phyloP scores from a whole-genome alignment of 2,113 vertebrate species.

The Engystomops pustulosus region DNA sequence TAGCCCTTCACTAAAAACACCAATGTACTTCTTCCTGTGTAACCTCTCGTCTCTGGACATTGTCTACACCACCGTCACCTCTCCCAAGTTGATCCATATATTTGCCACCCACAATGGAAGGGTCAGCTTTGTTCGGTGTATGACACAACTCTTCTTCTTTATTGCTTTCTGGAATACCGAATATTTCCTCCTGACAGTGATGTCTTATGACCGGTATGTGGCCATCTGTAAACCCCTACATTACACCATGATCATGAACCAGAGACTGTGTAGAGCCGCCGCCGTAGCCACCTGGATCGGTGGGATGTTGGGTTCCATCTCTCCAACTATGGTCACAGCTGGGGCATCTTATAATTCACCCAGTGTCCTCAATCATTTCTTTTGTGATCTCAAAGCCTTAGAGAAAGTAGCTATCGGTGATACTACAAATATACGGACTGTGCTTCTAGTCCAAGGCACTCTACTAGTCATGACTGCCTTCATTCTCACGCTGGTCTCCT shows the following conservation, averaged over 20 bases:
- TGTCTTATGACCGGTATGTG: constrained; percentile 63
- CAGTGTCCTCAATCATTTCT: constrained; percentile 61
- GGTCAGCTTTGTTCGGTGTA: constrained; percentile 57
- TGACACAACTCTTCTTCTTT: constrained; percentile 61
- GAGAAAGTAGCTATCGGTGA: constrained; percentile 64
- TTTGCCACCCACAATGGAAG: constrained; percentile 49
- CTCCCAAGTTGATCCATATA: constrained; percentile 45
- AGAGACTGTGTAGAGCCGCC: constrained; percentile 13
- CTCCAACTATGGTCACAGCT: constrained; percentile 57
- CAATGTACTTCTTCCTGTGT: constrained; percentile 49
- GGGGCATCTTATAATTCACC: constrained; percentile 57
- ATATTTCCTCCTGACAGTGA: constrained; percentile 60
- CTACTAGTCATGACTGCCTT: constrained; percentile 60
- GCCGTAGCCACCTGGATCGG: constrained; percentile 57
- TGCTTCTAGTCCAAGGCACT: constrained; percentile 58
- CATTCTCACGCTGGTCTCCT: constrained; percentile 60
- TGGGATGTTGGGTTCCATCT: constrained; percentile 49
- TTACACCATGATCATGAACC: constrained; percentile 46
- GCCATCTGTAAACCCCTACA: constrained; percentile 61
- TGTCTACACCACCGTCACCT: constrained; percentile 17
- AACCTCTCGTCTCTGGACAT: constrained; percentile 42
- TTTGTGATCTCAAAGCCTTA: constrained; percentile 63
- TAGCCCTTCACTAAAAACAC: neutral
- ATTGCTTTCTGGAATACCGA: constrained; percentile 58
- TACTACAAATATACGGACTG: neutral